Base-by-base conservation (phyloP, 2,888 invertebrate genomes). In the Elysia crispata region DNA sequence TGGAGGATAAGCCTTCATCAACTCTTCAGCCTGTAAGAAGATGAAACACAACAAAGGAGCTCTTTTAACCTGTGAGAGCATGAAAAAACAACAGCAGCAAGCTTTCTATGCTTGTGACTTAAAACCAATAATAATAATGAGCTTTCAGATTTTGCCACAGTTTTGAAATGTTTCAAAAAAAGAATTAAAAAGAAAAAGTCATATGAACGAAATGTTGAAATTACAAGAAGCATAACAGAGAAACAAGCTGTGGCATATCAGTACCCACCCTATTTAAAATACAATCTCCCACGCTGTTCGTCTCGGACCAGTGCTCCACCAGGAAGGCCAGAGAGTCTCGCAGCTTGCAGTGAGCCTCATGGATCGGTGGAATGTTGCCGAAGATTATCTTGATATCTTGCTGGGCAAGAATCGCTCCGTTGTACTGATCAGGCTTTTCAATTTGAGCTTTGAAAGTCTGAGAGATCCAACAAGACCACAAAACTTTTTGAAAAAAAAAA, bases 351-450 rank as follows among this genome's bases (percentile, higher is more conserved):
- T 99, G 99, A 80, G 97, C 95, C 91, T 98, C 96, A 92, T 97
- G 96, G 90, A 99, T 98, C 83, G 97, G 96, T 85, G 97, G 96
- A 91, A 99, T 94, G 92, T 98, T 97, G 86, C 97, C 97, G 93
- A 99, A 99, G 88, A 99, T 98, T 85, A 97, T 95, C 93, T 97
- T 97, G 81, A 97, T 94, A 94, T 98, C 98, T 18, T 97, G 97
- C 88, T 89, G 88, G 3, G 88, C 88, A 79, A 93, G 88, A 23
- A 93, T 86, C 3, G 91, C 87, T 33, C 94, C 94, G 87, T 95
- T 95, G 76, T 95, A 95, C 90, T 96, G 96, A 5, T 95, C 94
- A 93, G 96, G 95, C 88, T 96, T 95, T 92, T 99, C 98, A 82
- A 98, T 93, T 28, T 97, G 97, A 91, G 95, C 95, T 93, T 98